A percentile compares a stretch with the other conserved stretches of the same genome.
These are phyloP conservation scores for Sesamia inferens DNA, from an alignment of 2,888 invertebrate species.

Conservation along the genomic window DNA sequence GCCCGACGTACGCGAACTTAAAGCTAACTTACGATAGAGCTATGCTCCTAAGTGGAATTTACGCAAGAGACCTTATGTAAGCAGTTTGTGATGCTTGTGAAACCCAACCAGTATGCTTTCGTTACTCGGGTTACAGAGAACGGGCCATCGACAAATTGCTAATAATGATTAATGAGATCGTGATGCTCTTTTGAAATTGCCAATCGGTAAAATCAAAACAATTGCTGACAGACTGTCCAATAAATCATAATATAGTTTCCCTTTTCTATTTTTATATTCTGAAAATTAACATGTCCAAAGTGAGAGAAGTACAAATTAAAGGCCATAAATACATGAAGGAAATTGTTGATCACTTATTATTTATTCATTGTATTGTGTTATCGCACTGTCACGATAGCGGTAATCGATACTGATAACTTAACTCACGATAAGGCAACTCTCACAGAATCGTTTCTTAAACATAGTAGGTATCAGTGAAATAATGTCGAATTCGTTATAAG, in stretches of 20 bases:
- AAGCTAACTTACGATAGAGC: conserved; percentile 80
- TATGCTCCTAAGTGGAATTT: conserved; percentile 83
- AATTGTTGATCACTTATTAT: conserved; percentile 68
- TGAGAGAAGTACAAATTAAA: conserved; percentile 54
- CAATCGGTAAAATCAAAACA: conserved; percentile 28
- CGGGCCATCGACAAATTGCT: conserved; percentile 75
- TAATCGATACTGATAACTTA: conserved; percentile 82
- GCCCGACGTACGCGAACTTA: conserved; percentile 81
- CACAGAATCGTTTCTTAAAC: conserved; percentile 65
- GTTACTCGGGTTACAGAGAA: conserved; percentile 76
- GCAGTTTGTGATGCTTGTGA: conserved; percentile 85
- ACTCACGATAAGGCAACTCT: conserved; percentile 74
- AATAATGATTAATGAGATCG: conserved; percentile 76
- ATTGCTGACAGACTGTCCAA: conserved; percentile 17
- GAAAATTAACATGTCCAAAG: conserved; percentile 24
- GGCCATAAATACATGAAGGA: conserved; percentile 55
- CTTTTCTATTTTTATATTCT: conserved; percentile 7
- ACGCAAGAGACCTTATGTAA: conserved; percentile 86
- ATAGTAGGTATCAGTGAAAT: conserved; percentile 45
- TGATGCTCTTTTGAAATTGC: conserved; percentile 66
- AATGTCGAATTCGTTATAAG: conserved; percentile 51
- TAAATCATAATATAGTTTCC: conserved; percentile 13
- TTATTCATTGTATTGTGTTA: conserved; percentile 72
- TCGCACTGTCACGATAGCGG: conserved; percentile 77
- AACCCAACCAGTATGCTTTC: conserved; percentile 82